Base-by-base conservation (phyloP, 1,140 invertebrate genomes). In the Eurosta solidaginis region DNA sequence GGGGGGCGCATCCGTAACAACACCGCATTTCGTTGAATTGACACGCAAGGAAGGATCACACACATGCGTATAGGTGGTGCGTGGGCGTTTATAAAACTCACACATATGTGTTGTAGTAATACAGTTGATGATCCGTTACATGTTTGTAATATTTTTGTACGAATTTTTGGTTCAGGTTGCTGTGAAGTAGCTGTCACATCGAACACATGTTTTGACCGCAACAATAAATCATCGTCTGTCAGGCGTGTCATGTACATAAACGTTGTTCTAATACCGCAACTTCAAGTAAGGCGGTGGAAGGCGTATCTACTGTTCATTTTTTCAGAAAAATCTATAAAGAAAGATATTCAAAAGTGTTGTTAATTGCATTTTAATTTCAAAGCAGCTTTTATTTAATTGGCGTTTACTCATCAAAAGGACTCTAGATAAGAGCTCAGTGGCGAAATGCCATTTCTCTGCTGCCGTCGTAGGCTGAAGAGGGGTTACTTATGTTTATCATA, bases 171-270 rank as follows among this genome's bases (percentile, higher is more conserved):
- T 27, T 68, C 59, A 40, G 59, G 83, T 85, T 85, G 82, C 84
- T 80, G 84, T 83, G 59, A 84, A 86, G 84, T 83, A 84, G 84
- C 84, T 86, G 84, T 86, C 84, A 86, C 79, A 86, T 86, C 84
- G 80, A 86, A 86, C 84, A 86, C 84, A 86, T 86, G 84, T 86
- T 86, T 86, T 86, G 84, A 86, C 84, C 84, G 82, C 82, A 68
- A 76, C 81, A 84, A 85, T 86, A 86, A 86, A 86, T 86, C 84
- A 86, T 86, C 83, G 78, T 77, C 80, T 83, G 81, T 82, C 84
- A 80, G 80, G 83, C 83, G 81, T 84, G 81, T 82, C 81, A 82
- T 10, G 33, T 1, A 12, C 7, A 36, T 73, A 42, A 44, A 45
- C 6, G 42, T 14, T 20, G 40, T 36, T 42, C 44, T 29, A 33